These are phyloP conservation scores for Scaptomyza reducta DNA, from an alignment of 2,888 invertebrate genomes.

Conservation along the genomic window DNA sequence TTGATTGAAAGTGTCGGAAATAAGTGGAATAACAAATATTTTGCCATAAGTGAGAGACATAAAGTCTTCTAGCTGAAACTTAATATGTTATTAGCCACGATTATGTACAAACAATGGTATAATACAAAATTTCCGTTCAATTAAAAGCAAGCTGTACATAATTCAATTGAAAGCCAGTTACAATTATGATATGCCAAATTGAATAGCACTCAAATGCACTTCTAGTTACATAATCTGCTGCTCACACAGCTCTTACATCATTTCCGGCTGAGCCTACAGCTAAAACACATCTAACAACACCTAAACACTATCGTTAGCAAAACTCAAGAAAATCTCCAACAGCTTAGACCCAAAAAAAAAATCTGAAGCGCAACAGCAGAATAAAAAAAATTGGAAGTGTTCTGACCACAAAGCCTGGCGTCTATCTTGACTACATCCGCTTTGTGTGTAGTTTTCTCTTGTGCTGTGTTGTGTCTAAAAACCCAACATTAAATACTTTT, in stretches of 20 bases:
- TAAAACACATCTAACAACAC: conserved; percentile 17
- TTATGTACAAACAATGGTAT: no score
- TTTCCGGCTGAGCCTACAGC: conserved; percentile 5
- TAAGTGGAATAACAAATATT: background rate
- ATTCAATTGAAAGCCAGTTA: background rate
- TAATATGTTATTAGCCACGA: no score
- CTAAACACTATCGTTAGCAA: background rate
- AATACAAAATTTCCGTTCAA: background rate
- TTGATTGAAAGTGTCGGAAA: background rate
- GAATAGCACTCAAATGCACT: conserved; percentile 20
- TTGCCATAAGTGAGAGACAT: background rate
- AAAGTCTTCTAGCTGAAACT: no score
- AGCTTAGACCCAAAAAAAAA: conserved; percentile 10
- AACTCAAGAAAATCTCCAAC: conserved; percentile 19
- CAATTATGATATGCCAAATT: conserved; percentile 23
- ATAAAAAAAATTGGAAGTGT: background rate
- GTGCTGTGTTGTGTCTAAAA: conserved; percentile 29
- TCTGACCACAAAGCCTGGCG: conserved; percentile 15
- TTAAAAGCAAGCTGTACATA: conserved; percentile 5
- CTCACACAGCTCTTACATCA: background rate
- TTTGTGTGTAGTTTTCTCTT: conserved; percentile 13
- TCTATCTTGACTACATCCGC: conserved; percentile 30
- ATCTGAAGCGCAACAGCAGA: background rate
- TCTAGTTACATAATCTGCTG: background rate
- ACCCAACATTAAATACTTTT: conserved; percentile 60